Percentiles rank a stretch among this genome's conserved stretches.
phyloP scores from a whole-genome alignment of 2,797 vertebrate species.

The Gallinago solitaria region DNA sequence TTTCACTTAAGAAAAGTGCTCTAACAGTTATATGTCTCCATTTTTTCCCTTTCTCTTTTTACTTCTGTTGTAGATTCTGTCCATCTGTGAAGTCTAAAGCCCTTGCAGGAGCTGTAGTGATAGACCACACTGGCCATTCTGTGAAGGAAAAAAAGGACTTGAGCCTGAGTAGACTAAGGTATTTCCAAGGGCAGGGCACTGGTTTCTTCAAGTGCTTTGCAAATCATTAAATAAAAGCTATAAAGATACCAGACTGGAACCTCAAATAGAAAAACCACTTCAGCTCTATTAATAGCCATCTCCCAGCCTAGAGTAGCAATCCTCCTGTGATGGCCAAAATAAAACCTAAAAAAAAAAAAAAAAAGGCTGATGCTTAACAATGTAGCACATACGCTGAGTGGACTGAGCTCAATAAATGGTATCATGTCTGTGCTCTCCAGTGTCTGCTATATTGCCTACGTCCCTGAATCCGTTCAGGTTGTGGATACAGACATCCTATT shows the following conservation, averaged over 20 bases:
- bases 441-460: rapidly evolving
- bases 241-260: background rate
- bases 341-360: background rate
- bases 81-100: background rate
- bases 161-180: background rate
- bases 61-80: background rate
- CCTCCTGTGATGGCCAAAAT: background rate
- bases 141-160: background rate
- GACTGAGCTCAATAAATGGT: background rate
- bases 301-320: background rate
- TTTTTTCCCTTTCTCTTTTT: background rate
- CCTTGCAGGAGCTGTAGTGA: background rate
- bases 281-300: background rate
- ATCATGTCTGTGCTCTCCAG: background rate
- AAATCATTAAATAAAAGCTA: background rate
- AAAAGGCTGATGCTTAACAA: background rate
- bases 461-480: background rate
- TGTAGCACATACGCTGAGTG: background rate
- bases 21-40: background rate
- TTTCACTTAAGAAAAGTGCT: background rate
- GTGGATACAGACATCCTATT: background rate
- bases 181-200: background rate
- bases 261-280: background rate
- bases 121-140: background rate
- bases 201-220: background rate